phyloP scores from a whole-genome alignment of 2,113 vertebrate species.

The Ahaetulla prasina region DNA sequence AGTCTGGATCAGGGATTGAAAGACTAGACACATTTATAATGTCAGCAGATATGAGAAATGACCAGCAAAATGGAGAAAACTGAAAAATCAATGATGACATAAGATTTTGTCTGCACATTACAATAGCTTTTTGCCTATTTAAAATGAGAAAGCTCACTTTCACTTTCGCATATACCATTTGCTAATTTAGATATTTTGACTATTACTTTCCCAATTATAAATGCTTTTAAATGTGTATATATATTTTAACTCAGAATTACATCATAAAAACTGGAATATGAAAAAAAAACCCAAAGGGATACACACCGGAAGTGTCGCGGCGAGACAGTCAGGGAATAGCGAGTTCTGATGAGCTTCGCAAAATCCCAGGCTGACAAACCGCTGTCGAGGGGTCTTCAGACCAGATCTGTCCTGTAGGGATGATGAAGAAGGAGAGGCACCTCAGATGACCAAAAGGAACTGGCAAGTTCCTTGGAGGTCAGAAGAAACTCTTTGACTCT shows the following conservation, averaged over 20 bases:
- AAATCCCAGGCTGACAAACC: no score
- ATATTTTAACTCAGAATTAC: background rate
- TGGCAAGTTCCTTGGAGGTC: no score
- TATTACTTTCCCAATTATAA: background rate
- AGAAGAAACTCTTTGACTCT: no score
- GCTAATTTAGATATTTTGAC: background rate
- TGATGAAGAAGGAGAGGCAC: no score
- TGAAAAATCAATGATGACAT: background rate
- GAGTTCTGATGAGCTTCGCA: no score
- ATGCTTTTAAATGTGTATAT: background rate
- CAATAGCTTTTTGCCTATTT: background rate
- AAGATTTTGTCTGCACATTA: background rate
- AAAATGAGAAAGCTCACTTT: background rate
- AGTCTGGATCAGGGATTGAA: fast-evolving
- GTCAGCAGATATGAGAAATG: background rate
- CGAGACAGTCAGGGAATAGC: no score
- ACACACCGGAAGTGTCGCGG: no score
- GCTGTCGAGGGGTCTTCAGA: no score
- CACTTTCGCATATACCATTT: background rate
- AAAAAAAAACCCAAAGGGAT: background rate
- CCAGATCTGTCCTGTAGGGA: no score
- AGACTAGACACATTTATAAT: background rate
- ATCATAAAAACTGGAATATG: background rate
- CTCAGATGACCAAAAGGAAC: no score
- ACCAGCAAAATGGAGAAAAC: background rate